Evolutionary conservation across 37 sponge, comb jelly and placozoan genomes (phyloP), one percentile per base, ranked within the genome.

Genomic region (Eunapius fragilis): DNA sequence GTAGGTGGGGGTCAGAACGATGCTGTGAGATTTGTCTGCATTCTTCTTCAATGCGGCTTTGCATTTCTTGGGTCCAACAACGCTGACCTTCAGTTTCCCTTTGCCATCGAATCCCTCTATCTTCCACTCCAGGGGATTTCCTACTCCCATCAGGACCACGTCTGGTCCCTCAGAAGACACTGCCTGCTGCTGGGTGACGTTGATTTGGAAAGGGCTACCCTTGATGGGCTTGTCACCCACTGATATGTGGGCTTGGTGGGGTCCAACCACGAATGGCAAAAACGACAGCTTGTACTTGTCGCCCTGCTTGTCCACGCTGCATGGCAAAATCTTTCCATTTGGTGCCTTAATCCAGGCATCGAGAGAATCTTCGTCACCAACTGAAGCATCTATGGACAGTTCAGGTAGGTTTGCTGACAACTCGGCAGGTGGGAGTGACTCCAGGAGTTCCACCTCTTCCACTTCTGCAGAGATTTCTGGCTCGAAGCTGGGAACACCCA

Each of bases 21-120:
- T 41, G 28, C 74, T 38, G 14, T 83, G 80, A 28, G 82, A 79
- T 23, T 89, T 91, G 67, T 87, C 88, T 32, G 67, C 82, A 31
- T 94, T 91, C 17, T 82, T 71, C 24, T 78, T 28, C 25, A 48
- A 72, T 9, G 25, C 74, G 23, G 89, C 48, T 19, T 49, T 72
- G 22, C 78, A 67, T 33, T 70, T 30, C n/a, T 77, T 36, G 17
- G 91, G 91, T 11, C 91, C 91, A 22, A 81, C 83, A 34, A 90
- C 24, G 77, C 27, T 72, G 48, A 88, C 25, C 23, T 31, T 67
- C 26, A 93, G 74, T 23, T 91, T 82, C 14, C 94, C 94, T 38
- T 93, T 83, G 24, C 94, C 94, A n/a, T 87, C 88, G 10, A 77
- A 37, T 23, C 88, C 77, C 33, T 93, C 91, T 2, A 93, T 80